Evolutionary conservation across 2,113 vertebrate species (phyloP), one percentile per base, ranked within the genome.

Genomic region (Amblyopsis rosae): DNA sequence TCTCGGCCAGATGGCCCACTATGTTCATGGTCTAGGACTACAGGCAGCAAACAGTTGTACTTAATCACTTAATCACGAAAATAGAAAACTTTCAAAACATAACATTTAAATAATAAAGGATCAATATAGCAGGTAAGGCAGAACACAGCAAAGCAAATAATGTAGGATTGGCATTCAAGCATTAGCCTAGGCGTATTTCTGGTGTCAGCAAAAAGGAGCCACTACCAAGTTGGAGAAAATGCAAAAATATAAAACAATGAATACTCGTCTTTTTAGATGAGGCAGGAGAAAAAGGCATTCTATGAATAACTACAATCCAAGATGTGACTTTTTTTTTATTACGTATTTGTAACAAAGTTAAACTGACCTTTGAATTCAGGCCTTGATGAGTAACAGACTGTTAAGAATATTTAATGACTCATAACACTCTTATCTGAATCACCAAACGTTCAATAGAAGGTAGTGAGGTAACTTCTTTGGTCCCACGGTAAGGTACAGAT

Each of bases 21-120:
- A 96, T 96, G 86, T 98, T 98, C 97, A 99, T 98, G 84, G 94
- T 93, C 82, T 93, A 92, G 67, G 83, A 87, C 93, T 94, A 76
- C 51, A 69, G 41, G 62, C 5, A 79, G 12, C 60, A 17, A 12
- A 66, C 15, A 0, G 57, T 32, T 35, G 0, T 48, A 1, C 61
- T 65, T 41, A 41, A 35, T 35, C 35, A 35, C 35, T 35, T 35
- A 3, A 5, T 41, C 26, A 26, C 2, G 26, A 2, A 26, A 26
- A 26, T 26, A 26, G 5, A 41, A 41, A 41, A 41, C 35, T 1
- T 41, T 41, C 26, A 41, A 41, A 41, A 8, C 35, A 41, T 41
- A 41, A 41, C 4, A 41, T 41, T 26, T 26, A 26, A 41, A 41
- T 6, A 5, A 41, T 41, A 41, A 41, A 41, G 7, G 35, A 41